Conservation (phyloP, 2,797 vertebrate species). For the Eospalax fontanierii region DNA sequence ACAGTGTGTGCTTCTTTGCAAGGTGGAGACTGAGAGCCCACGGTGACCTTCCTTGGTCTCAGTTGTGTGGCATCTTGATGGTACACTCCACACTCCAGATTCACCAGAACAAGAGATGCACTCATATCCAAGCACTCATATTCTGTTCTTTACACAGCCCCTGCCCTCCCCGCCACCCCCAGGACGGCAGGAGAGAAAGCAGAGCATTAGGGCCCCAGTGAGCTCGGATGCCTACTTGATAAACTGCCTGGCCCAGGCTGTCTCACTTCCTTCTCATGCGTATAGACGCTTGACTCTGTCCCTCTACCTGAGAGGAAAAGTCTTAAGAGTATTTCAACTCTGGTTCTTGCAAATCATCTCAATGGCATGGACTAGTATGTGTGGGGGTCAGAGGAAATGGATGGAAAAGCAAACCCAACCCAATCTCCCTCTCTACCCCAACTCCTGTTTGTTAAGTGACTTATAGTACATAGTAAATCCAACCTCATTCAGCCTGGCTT, state of each 20-base stretch:
- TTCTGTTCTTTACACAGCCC: background rate
- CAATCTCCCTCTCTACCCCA: accelerated
- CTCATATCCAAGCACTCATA: background rate
- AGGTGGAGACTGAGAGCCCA: background rate
- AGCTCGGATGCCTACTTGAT: background rate
- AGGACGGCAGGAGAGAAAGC: background rate
- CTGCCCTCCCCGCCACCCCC: no score
- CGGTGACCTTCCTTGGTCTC: background rate
- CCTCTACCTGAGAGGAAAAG: background rate
- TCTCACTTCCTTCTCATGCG: background rate
- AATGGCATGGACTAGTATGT: background rate
- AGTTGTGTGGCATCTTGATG: background rate
- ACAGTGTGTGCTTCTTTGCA: background rate
- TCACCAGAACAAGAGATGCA: background rate
- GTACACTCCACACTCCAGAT: background rate
- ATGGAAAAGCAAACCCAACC: background rate
- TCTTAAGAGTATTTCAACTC: background rate
- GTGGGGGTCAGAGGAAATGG: background rate
- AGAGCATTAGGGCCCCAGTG: no score
- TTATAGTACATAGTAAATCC: background rate
- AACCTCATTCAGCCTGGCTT: background rate
- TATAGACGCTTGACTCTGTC: accelerated
- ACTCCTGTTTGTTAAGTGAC: accelerated
- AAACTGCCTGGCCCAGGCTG: accelerated
- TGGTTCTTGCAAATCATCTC: background rate